These are phyloP conservation scores for Drosophila lowei DNA, from an alignment of 1,140 invertebrate genomes.

Conservation along the genomic window DNA sequence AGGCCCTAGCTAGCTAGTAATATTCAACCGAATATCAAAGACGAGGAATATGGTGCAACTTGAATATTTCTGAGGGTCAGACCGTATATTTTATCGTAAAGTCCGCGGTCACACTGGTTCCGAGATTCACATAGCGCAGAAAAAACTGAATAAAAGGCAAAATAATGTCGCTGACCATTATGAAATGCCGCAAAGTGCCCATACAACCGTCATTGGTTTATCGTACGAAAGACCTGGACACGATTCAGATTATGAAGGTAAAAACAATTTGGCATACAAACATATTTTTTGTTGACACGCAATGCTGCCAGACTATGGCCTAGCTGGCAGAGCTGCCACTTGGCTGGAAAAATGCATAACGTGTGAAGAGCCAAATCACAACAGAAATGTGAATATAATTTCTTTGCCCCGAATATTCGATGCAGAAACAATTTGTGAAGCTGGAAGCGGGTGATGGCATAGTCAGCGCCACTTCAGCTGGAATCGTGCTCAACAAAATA, in stretches of 20 bases:
- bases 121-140: constrained; percentile 4
- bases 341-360: too few relatives aligned
- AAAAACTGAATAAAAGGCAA: background rate
- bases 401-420: constrained; percentile 1
- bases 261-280: too few relatives aligned
- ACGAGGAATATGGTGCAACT: too few relatives aligned
- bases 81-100: too few relatives aligned
- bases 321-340: too few relatives aligned
- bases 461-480: constrained; percentile 20
- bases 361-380: constrained; percentile 1
- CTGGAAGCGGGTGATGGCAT: constrained; percentile 17
- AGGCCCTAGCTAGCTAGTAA: too few relatives aligned
- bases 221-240: constrained; percentile 23
- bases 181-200: constrained; percentile 58
- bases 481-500: constrained; percentile 59
- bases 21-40: too few relatives aligned
- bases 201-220: constrained; percentile 20
- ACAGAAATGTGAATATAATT: constrained; percentile 7
- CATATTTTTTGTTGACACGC: too few relatives aligned
- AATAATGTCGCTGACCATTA: constrained; percentile 71
- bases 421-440: constrained; percentile 36
- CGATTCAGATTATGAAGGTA: constrained; percentile 44
- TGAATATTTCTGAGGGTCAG: too few relatives aligned
- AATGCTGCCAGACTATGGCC: too few relatives aligned
- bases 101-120: too few relatives aligned